Evolutionary conservation across 2,113 vertebrate species (phyloP).

Genomic region (Scalopus aquaticus): DNA sequence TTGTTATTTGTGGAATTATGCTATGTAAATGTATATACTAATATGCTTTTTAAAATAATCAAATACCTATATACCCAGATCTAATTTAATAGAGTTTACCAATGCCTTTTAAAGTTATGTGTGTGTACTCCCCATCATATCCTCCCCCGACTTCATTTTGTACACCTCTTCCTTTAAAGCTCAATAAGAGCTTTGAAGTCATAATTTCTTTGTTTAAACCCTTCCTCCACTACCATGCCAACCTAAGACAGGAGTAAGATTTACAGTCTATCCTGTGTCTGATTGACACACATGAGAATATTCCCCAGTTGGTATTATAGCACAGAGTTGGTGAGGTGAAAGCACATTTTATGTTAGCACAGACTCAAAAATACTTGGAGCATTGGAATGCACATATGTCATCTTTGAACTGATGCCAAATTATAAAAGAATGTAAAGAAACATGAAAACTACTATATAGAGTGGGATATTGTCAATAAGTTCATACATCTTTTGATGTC

Average conservation of each 20-base stretch:
- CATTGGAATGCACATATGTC: slow-evolving; percentile 80
- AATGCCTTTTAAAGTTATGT: not conserved
- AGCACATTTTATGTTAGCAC: slow-evolving; percentile 83
- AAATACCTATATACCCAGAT: not conserved
- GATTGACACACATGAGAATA: slow-evolving; percentile 79
- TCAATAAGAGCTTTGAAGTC: not conserved
- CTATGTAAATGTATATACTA: not conserved
- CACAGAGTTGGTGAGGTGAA: slow-evolving; percentile 78
- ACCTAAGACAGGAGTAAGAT: slow-evolving; percentile 64
- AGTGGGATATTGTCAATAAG: slow-evolving; percentile 66
- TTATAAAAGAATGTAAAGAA: slow-evolving; percentile 75
- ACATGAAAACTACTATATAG: slow-evolving; percentile 68
- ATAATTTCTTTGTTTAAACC: slow-evolving; percentile 65
- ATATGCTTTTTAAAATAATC: slow-evolving; percentile 25
- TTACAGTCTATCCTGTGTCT: slow-evolving; percentile 70
- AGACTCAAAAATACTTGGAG: slow-evolving; percentile 80
- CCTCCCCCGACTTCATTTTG: not conserved
- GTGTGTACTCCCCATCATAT: not conserved
- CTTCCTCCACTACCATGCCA: not conserved
- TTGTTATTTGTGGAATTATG: not conserved
- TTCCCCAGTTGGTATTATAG: slow-evolving; percentile 77
- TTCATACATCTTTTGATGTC: not conserved
- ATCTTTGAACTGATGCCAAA: slow-evolving; percentile 78
- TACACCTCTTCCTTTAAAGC: not conserved
- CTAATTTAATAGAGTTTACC: not conserved